phyloP scores from a whole-genome alignment of 2,888 invertebrate species.

The Chaitophorus viminalis region DNA sequence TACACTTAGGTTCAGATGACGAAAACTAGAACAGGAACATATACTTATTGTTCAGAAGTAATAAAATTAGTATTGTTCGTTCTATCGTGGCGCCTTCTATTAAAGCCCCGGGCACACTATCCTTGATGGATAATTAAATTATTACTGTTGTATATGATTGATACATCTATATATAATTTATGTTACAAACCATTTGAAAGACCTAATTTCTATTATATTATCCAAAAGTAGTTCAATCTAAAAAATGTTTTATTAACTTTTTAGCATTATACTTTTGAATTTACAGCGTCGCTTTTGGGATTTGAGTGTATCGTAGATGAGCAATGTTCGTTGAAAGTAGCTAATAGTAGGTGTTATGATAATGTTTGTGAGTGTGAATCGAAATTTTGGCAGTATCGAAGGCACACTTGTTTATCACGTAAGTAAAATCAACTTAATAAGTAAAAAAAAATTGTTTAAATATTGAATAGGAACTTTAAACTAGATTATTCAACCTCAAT shows the following conservation, averaged over 20 bases:
- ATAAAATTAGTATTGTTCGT: constrained; percentile 53
- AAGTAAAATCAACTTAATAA: constrained; percentile 70
- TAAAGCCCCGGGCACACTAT: constrained; percentile 35
- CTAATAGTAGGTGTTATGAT: constrained; percentile 85
- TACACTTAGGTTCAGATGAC: neutral
- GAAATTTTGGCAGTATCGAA: constrained; percentile 86
- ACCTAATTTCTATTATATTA: constrained; percentile 43
- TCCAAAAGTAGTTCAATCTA: constrained; percentile 30
- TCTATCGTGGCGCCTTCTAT: constrained; percentile 51
- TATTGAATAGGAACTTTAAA: neutral
- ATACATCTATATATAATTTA: neutral
- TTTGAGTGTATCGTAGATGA: constrained; percentile 84
- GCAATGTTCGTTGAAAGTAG: constrained; percentile 88
- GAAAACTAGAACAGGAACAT: constrained; percentile 52
- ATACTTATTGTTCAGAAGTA: constrained; percentile 46
- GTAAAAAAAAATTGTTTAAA: neutral
- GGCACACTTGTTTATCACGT: constrained; percentile 91
- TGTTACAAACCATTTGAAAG: constrained; percentile 1
- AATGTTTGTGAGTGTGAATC: constrained; percentile 86
- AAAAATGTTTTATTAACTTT: constrained; percentile 4
- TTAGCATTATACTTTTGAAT: constrained; percentile 33
- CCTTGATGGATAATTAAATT: constrained; percentile 54
- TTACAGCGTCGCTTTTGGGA: constrained; percentile 83
- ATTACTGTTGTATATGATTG: constrained; percentile 30
- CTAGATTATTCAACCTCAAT: neutral